Base-by-base conservation (phyloP, 2,888 invertebrate genomes). In the Maniola hyperantus region DNA sequence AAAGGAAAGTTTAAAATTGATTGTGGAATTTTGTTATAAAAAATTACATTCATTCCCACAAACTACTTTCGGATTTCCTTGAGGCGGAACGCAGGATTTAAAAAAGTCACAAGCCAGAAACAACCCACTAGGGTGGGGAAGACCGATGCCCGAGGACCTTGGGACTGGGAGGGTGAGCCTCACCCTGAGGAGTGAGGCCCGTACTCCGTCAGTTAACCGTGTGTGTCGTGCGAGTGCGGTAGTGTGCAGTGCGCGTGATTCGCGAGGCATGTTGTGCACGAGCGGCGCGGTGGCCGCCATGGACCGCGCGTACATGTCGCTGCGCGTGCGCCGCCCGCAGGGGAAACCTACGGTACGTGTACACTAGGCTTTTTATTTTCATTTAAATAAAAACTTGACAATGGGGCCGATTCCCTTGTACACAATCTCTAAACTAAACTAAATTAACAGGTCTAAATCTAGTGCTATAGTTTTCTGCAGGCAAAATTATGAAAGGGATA, bases 251-350 rank as follows among this genome's bases (percentile, higher is more conserved):
- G 34, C 36, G n/a, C 2, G 53, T 34, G 53, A 5, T 6, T 5
- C 91, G 83, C 89, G 91, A 54, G 64, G 36, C 18, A 92, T 92
- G 92, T 78, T 92, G 83, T 90, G 92, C 71, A 83, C 89, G 50
- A 85, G 83, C 73, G 88, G 90, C 15, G 89, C 91, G 1, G 88
- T 89, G 20, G 89, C 89, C 46, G 89, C 90, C 26, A 93, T 92
- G 92, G 93, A 93, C 65, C 87, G 93, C 66, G 93, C 92, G 64
- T 93, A 93, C 71, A 93, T 93, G 93, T 92, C 93, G 59, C 77
- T 93, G 82, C 89, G 93, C 66, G 93, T 90, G 73, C 88, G 93
- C 77, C 91, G 90, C 76, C 92, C 92, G 20, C 83, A 83, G 66
- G 72, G 83, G 5, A 87, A 83, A 60, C 84, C 84, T 64, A 88